Evolutionary conservation across 2,888 invertebrate genomes (phyloP).

Genomic region (Euplagia quadripunctaria): DNA sequence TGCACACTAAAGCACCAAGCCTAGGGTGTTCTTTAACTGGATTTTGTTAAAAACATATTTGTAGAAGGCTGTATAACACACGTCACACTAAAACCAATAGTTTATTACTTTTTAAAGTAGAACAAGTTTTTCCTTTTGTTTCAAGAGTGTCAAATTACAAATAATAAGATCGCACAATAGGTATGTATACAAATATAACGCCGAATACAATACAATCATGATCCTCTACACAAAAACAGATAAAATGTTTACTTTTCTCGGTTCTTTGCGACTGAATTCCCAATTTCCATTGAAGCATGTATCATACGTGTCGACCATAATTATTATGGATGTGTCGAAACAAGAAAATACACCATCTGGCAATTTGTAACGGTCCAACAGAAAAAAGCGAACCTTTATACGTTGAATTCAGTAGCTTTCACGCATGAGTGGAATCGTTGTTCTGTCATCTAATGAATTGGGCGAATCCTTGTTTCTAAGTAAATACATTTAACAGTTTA

Average conservation of each 20-base stretch:
- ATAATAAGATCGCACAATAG: slow-evolving; percentile 37
- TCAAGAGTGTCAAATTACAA: slow-evolving; percentile 39
- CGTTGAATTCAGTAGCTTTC: slow-evolving; percentile 83
- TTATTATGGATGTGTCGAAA: slow-evolving; percentile 74
- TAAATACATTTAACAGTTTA: slow-evolving; percentile 40
- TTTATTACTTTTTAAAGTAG: slow-evolving; percentile 9
- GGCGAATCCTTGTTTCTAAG: slow-evolving; percentile 51
- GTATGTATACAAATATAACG: slow-evolving; percentile 21
- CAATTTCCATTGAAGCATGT: slow-evolving; percentile 68
- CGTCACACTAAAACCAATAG: neutral
- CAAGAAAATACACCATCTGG: slow-evolving; percentile 82
- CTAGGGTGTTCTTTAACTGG: no score
- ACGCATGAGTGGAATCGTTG: slow-evolving; percentile 67
- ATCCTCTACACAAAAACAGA: slow-evolving; percentile 36
- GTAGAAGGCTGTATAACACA: no score
- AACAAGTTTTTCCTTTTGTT: slow-evolving; percentile 18
- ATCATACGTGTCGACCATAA: slow-evolving; percentile 74
- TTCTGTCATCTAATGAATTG: slow-evolving; percentile 59
- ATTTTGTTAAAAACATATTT: no score
- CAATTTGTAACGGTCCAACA: slow-evolving; percentile 78
- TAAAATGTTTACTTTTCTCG: slow-evolving; percentile 49
- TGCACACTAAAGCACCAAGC: no score
- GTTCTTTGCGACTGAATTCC: slow-evolving; percentile 61
- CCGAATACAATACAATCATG: slow-evolving; percentile 32
- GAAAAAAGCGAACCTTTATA: slow-evolving; percentile 74